Evolutionary conservation across 2,888 invertebrate species (phyloP).

Genomic region (Heteropelma amictum): DNA sequence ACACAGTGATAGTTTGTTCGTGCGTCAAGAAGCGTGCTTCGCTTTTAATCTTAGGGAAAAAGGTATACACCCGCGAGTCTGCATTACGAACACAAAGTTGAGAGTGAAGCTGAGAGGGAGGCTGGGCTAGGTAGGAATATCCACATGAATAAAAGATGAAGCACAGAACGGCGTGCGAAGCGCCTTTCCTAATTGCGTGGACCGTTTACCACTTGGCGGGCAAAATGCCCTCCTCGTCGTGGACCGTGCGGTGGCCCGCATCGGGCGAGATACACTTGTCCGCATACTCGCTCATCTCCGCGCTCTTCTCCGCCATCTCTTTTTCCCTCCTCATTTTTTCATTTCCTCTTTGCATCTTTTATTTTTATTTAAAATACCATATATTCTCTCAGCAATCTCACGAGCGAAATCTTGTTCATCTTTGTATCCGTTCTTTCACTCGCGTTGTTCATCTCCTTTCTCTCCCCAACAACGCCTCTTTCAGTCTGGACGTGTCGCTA

Average conservation of each 20-base stretch:
- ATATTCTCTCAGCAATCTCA: conserved; percentile 41
- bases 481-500: conserved; percentile 49
- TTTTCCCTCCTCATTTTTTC: conserved; percentile 24
- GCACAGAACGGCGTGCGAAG: conserved; percentile 70
- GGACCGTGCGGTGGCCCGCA: conserved; percentile 59
- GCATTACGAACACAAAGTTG: conserved; percentile 40
- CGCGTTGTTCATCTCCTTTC: conserved; percentile 50
- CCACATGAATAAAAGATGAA: conserved; percentile 76
- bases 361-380: no score
- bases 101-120: conserved; percentile 45
- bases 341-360: no score
- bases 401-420: conserved; percentile 36
- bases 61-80: conserved; percentile 49
- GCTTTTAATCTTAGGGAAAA: conserved; percentile 72
- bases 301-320: conserved; percentile 5
- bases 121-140: conserved; percentile 35
- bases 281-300: conserved; percentile 56
- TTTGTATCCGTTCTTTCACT: conserved; percentile 50
- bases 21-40: conserved; percentile 63
- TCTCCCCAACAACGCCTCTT: conserved; percentile 41
- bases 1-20: conserved; percentile 30
- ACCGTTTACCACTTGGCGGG: conserved; percentile 70
- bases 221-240: conserved; percentile 60
- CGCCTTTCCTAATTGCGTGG: conserved; percentile 76
- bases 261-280: conserved; percentile 60